Base-by-base conservation (phyloP, 2,888 invertebrate species). In the Caprella mutica region DNA sequence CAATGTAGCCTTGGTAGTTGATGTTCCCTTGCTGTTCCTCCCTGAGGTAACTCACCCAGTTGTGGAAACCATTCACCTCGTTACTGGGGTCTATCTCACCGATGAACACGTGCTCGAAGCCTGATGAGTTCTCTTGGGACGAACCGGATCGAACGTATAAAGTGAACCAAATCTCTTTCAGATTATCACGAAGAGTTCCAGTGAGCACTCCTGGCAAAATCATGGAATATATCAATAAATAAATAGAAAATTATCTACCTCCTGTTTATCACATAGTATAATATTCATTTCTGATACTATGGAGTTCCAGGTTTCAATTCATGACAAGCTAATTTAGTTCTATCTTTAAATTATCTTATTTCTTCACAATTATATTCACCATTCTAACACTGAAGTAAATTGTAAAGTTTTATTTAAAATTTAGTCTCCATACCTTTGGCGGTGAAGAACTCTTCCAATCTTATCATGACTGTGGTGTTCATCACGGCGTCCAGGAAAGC, bases 61-160 rank as follows among this genome's bases (percentile, higher is more conserved):
- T 91, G 72, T 94, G 93, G 65, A 93, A 76, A 8, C 92, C 92
- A 71, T 77, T 94, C 93, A 1, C 89, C 85, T 2, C 92, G 29
- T 27, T 30, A 0, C 46, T 46, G 14, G 21, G 35, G 24, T 55
- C 46, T n/a, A 55, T 42, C 24, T 55, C 55, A 29, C 55, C 55
- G 12, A 55, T 79, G 72, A 93, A 91, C 24, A 91, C 82, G 69
- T 94, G 93, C 72, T 94, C 93, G 70, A 93, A 93, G 1, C 90
- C 93, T 38, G 86, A 86, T 67, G 92, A 91, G 59, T 91, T 86
- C 23, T 86, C 80, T n/a, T n/a, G n/a, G 70, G 80, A 80, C 21
- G 43, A 44, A 9, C 46, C 55, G n/a, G 21, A 30, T 62, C 91
- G 78, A 0, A 89, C 82, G 71, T 90, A 94, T 67, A 87, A 78